These are phyloP conservation scores for Syngnathus scovelli DNA, from an alignment of 2,113 vertebrate species.

Conservation along the genomic window DNA sequence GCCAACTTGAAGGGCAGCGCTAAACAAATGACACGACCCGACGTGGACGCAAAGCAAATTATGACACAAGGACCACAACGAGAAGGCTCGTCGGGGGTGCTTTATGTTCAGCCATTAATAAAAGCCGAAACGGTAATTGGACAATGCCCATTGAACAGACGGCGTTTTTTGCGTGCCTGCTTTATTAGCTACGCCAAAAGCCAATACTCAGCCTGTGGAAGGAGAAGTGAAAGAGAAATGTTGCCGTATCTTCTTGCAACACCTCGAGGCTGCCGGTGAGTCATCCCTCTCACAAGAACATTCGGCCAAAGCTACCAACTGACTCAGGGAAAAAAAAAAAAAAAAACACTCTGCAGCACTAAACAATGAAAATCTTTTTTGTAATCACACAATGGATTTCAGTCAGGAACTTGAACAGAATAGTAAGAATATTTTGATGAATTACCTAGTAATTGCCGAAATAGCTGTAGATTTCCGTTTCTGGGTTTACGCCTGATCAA, in stretches of 20 bases:
- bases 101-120: constrained; percentile 41
- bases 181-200: constrained; percentile 50
- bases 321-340: constrained; percentile 42
- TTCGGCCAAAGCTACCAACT: constrained; percentile 63
- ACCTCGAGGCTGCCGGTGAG: constrained; percentile 68
- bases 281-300: constrained; percentile 71
- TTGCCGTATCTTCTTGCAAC: constrained; percentile 58
- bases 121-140: constrained; percentile 30
- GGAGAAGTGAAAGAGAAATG: constrained; percentile 67
- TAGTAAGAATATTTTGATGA: background rate
- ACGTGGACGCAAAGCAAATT: constrained; percentile 55
- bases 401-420: background rate
- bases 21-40: constrained; percentile 62
- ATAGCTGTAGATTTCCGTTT: background rate
- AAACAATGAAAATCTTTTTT: background rate
- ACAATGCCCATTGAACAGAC: constrained; percentile 32
- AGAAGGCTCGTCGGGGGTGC: constrained; percentile 29
- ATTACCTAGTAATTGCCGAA: background rate
- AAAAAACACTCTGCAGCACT: background rate
- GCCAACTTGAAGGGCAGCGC: constrained; percentile 54
- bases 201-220: constrained; percentile 53
- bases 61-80: constrained; percentile 40
- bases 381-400: background rate
- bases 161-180: constrained; percentile 31
- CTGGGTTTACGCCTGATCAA: background rate